These are phyloP conservation scores for Apotomis capreana DNA, from an alignment of 2,888 invertebrate species.

Conservation along the genomic window DNA sequence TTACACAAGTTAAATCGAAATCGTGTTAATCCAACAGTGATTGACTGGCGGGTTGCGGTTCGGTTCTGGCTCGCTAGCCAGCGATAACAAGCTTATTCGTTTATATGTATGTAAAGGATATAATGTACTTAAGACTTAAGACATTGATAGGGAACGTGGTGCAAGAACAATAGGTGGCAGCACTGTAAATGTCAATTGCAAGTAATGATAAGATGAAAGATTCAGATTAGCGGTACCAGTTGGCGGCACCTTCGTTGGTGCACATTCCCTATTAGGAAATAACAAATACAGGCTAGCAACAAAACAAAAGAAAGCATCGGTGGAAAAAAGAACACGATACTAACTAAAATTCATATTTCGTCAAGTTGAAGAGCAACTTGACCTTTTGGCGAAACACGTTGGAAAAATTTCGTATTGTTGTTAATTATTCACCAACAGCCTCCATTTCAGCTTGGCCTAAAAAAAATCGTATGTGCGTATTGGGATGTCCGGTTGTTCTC, in stretches of 20 bases:
- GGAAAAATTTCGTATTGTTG: neutral
- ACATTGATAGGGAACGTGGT: no score
- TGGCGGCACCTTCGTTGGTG: no score
- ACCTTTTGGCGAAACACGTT: neutral
- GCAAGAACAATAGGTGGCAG: no score
- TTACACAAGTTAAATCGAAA: neutral
- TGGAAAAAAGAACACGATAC: neutral
- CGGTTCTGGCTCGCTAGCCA: slow-evolving; percentile 5
- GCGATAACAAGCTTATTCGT: neutral
- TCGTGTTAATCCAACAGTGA: slow-evolving; percentile 13
- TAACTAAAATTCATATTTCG: neutral
- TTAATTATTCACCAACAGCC: neutral
- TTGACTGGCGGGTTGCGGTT: slow-evolving; percentile 15
- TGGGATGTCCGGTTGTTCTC: no score
- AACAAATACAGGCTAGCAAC: neutral
- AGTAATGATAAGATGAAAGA: no score
- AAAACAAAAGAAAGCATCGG: neutral
- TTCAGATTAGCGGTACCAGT: no score
- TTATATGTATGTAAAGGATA: no score
- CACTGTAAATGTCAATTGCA: no score
- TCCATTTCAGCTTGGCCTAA: no score
- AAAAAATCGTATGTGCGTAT: no score
- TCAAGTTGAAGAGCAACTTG: neutral
- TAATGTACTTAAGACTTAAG: no score
- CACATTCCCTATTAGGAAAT: no score